Percentiles rank a stretch among this genome's conserved stretches.
These are phyloP conservation scores for Eriosoma lanigerum DNA, from an alignment of 1,140 invertebrate genomes.

Conservation along the genomic window DNA sequence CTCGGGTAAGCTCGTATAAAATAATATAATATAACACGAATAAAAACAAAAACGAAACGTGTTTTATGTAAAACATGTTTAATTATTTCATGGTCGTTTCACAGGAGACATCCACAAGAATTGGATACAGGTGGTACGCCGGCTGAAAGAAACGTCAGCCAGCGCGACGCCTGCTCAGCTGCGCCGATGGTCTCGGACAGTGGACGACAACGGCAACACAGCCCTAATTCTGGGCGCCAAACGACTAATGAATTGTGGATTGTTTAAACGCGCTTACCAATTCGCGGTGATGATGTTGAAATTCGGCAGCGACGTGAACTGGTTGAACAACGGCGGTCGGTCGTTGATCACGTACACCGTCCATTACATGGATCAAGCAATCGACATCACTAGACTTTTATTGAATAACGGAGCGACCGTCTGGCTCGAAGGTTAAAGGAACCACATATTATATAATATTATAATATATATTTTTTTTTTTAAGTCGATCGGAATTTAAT, in stretches of 20 bases:
- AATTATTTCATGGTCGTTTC: too few species aligned
- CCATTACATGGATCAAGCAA: constrained; percentile 57
- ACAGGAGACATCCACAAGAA: constrained; percentile 44
- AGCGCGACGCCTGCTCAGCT: constrained; percentile 11
- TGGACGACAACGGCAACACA: constrained; percentile 60
- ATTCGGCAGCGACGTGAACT: constrained; percentile 56
- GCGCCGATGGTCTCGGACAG: constrained; percentile 37
- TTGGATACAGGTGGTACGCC: constrained; percentile 34
- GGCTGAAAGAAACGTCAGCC: constrained; percentile 27
- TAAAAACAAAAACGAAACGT: too few species aligned
- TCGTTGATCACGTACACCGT: constrained; percentile 58
- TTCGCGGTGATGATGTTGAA: constrained; percentile 56
- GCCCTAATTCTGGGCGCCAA: constrained; percentile 58
- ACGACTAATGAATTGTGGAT: constrained; percentile 56
- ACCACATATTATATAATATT: neutral
- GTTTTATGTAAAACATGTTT: too few species aligned
- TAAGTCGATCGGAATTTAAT: too few species aligned
- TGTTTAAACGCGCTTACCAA: constrained; percentile 56
- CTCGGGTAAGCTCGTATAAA: constrained; percentile 20
- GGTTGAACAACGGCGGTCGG: constrained; percentile 56
- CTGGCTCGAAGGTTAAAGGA: constrained; percentile 55
- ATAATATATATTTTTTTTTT: too few species aligned
- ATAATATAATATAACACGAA: too few species aligned
- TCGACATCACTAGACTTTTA: constrained; percentile 57
- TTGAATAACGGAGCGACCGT: constrained; percentile 58